Base-by-base conservation (phyloP, 53 echinoderm and acorn worm genomes). In the Henricia sp. region DNA sequence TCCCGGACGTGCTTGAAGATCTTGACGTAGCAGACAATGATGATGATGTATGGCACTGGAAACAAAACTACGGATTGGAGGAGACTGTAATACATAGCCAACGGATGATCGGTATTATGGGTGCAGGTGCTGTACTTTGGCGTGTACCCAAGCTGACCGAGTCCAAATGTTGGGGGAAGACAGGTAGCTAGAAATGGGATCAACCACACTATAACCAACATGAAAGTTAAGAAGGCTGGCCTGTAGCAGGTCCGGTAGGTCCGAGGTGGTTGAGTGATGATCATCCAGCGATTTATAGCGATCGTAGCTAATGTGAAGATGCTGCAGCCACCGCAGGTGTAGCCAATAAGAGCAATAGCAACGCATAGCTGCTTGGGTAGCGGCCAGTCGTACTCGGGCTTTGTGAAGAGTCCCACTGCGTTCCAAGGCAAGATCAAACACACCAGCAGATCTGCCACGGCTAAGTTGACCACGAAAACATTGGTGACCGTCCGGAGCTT, bases 401-500 rank as follows among this genome's bases (percentile, higher is more conserved):
- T 56, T 43, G 85, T 88, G 36, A 93, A 67, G 78, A 95, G 38
- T 36, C 83, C 93, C 28, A 93, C 88, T 0, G 75, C 80, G 30
- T 91, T 87, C 74, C 80, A 93, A 0, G 93, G 93, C 50, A 95
- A 60, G 1, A 72, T 70, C 19, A 85, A 67, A 26, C 90, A 91
- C 26, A 86, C 86, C 37, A 90, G 65, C 3, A 95, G 83, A 28
- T 95, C 95, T 9, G 95, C 90, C 37, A 88, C 59, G 2, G 93
- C 93, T 32, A 93, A 83, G 71, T 93, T 91, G 71, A 93, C 93
- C 30, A 93, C 93, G 78, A 93, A 95, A 14, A 93, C 93, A 32
- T 95, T 95, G 52, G 95, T 95, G 52, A 88, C 89, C 30, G 95
- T 95, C 12, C 93, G 83, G 12, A 95, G 86, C 54, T 84, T 90